Base-by-base conservation (phyloP, 2,888 invertebrate genomes). In the Leuctra nigra region DNA sequence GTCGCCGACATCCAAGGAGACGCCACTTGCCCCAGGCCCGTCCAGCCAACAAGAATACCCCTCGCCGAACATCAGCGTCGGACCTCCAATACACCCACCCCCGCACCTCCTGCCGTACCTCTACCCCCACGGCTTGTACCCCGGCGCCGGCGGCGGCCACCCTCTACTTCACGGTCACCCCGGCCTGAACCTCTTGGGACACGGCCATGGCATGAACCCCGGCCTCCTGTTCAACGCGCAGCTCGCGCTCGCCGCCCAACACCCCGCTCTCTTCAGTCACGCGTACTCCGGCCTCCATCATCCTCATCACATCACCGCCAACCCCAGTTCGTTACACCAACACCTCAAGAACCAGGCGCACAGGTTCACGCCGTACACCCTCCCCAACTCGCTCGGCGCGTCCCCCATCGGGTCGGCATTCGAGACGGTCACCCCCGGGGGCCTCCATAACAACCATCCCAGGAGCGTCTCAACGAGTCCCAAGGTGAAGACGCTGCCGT, bases 61-160 rank as follows among this genome's bases (percentile, higher is more conserved):
- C 1, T 86, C 91, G 62, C 94, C 94, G 18, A 95, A 95, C 75
- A 93, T 94, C 61, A 92, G 92, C 29, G 87, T 95, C 38, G 95
- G 94, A 53, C 94, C 94, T 38, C 93, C 93, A 46, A 87, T 93
- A 47, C 94, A 94, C 68, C 92, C 93, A 46, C 91, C 92, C 53
- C 84, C 91, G 33, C 87, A 86, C 72, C 78, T 90, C 69, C 77
- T 95, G 69, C 94, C 95, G 64, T 95, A 95, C 77, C 83, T 96
- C 54, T 95, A 94, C 73, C 92, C 92, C 33, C 80, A 77, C 22
- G 91, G 91, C 29, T 77, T 94, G 62, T 94, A 93, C 75, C 88
- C 72, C 9, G 56, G 68, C 65, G 62, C 67, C 67, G 74, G 78
- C 41, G 77, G 75, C 2, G 80, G 78, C 22, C 75, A 72, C 54